Evolutionary conservation across 1,140 invertebrate genomes (phyloP).

Genomic region (Zeugodacus cucurbitae): DNA sequence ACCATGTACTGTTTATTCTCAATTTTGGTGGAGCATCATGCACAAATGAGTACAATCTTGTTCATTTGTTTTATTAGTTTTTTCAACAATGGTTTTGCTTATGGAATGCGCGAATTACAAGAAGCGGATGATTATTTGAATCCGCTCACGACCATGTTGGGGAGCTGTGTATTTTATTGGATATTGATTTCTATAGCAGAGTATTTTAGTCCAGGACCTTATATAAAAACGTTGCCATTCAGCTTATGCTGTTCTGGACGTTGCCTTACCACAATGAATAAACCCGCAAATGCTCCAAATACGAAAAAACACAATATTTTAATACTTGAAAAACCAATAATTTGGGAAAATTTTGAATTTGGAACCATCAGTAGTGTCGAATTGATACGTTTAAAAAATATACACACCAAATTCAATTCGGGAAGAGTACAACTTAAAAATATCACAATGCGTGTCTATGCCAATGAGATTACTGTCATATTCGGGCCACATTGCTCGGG

Average conservation of each 20-base stretch:
- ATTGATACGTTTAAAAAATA: constrained; percentile 48
- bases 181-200: constrained; percentile 40
- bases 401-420: constrained; percentile 47
- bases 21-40: constrained; percentile 50
- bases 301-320: neutral
- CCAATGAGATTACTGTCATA: constrained; percentile 73
- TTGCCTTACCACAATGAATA: constrained; percentile 41
- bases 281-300: constrained; percentile 41
- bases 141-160: neutral
- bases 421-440: constrained; percentile 73
- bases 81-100: constrained; percentile 53
- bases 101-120: constrained; percentile 49
- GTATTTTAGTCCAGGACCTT: constrained; percentile 48
- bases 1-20: constrained; percentile 54
- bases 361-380: constrained; percentile 52
- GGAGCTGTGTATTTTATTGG: constrained; percentile 39
- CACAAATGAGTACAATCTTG: constrained; percentile 46
- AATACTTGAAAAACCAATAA: constrained; percentile 30
- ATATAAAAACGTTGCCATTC: constrained; percentile 43
- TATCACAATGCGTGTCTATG: constrained; percentile 75
- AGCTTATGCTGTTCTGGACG: neutral
- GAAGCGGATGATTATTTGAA: constrained; percentile 42
- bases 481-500: constrained; percentile 80
- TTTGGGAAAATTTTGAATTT: constrained; percentile 55
- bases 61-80: constrained; percentile 50